A percentile compares a stretch with the other conserved stretches of the same genome.
Conservation (phyloP, 2,888 invertebrate genomes). For the Melipona bicolor region DNA sequence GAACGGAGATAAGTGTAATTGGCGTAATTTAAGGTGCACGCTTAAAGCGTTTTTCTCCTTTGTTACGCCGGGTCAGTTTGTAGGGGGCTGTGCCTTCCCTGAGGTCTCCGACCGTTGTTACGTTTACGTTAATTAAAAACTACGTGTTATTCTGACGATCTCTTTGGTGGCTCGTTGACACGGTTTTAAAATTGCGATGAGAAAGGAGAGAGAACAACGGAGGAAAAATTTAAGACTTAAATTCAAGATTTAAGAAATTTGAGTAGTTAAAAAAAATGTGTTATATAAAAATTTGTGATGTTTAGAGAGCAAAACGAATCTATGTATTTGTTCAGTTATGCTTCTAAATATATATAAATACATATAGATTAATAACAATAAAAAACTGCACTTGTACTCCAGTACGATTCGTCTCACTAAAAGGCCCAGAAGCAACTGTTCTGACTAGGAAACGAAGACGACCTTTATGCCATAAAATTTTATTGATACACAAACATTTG, state of each 20-base stretch:
- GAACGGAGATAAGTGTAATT: constrained; percentile 9
- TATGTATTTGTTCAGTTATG: not conserved
- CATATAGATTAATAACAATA: too few species aligned
- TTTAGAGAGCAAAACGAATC: not conserved
- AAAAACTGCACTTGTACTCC: too few species aligned
- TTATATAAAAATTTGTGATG: not conserved
- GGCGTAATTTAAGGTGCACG: constrained; percentile 10
- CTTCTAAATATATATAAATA: not conserved
- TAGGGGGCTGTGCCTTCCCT: not conserved
- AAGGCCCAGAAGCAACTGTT: too few species aligned
- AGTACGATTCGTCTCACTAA: too few species aligned
- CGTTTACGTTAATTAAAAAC: constrained; percentile 4
- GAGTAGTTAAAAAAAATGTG: too few species aligned
- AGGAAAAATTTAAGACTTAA: not conserved
- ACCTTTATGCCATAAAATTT: too few species aligned
- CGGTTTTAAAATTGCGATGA: not conserved
- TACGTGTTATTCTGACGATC: too few species aligned
- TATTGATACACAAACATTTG: too few species aligned
- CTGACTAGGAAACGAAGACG: too few species aligned
- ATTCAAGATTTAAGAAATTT: too few species aligned
- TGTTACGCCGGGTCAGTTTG: not conserved
- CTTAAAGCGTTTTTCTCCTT: constrained; percentile 2
- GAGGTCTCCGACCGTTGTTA: not conserved
- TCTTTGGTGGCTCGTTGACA: not conserved
- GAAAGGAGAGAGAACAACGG: not conserved